These are phyloP conservation scores for Yasuhikotakia modesta DNA, from an alignment of 2,797 vertebrate species.

Conservation along the genomic window DNA sequence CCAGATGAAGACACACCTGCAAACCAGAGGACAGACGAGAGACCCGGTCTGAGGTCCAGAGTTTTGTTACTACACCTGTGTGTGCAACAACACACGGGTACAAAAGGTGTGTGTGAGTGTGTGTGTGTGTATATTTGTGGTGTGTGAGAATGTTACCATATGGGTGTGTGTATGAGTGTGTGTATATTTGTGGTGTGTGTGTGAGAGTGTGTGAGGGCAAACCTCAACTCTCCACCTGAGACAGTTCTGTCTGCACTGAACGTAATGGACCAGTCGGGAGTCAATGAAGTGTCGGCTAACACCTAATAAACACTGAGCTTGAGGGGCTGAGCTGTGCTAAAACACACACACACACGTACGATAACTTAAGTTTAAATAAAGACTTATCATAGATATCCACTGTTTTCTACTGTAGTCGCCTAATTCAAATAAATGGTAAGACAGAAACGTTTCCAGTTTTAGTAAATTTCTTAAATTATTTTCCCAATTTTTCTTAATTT, in stretches of 20 bases:
- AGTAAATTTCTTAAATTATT: too few species aligned
- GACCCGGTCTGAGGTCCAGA: not conserved
- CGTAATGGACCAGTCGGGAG: conserved; percentile 53
- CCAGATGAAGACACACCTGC: conserved; percentile 40
- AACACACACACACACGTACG: conserved; percentile 31
- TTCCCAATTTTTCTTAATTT: too few species aligned
- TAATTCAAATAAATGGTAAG: too few species aligned
- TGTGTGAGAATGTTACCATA: too few species aligned
- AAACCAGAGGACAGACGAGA: conserved; percentile 2
- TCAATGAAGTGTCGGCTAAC: conserved; percentile 57
- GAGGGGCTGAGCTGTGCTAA: conserved; percentile 39
- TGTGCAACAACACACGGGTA: not conserved
- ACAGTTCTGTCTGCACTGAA: conserved; percentile 50
- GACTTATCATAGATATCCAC: not conserved
- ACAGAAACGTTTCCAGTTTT: too few species aligned
- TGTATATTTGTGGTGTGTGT: not conserved
- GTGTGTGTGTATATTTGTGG: not conserved
- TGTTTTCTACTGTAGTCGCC: too few species aligned
- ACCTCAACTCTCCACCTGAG: conserved; percentile 47
- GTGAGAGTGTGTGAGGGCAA: conserved; percentile 6
- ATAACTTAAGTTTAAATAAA: not conserved
- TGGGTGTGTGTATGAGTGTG: too few species aligned
- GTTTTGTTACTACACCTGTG: not conserved
- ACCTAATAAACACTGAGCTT: conserved; percentile 58
- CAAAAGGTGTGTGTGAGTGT: not conserved